Percentiles rank a stretch among this genome's conserved stretches.
Conservation (phyloP, 2,797 vertebrate genomes). For the Scolopax rusticola region DNA sequence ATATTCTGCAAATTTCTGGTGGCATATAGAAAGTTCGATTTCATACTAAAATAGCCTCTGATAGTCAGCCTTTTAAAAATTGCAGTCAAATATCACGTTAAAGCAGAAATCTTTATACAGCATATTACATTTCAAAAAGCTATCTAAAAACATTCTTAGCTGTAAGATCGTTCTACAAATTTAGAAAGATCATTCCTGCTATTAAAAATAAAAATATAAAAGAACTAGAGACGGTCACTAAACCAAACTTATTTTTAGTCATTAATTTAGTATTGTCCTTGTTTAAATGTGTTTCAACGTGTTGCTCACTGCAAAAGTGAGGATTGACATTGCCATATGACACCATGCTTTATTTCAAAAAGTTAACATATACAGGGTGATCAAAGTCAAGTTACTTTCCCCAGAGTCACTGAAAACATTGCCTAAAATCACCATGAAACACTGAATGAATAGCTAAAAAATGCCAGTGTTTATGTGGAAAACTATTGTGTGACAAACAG, state of each 20-base stretch:
- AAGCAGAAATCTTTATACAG: constrained; percentile 27
- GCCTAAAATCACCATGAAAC: neutral
- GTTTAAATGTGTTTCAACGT: neutral
- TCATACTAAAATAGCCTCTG: neutral
- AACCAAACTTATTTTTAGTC: constrained; percentile 20
- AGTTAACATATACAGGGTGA: neutral
- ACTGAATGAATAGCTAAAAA: neutral
- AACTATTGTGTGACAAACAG: neutral
- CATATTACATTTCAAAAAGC: constrained; percentile 21
- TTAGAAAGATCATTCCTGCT: constrained; percentile 20
- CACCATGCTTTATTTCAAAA: neutral
- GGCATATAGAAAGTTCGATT: neutral
- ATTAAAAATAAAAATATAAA: neutral
- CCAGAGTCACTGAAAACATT: neutral
- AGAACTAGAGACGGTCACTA: neutral
- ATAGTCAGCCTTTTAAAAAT: constrained; percentile 16
- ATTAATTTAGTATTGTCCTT: neutral
- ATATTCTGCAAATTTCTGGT: constrained; percentile 10
- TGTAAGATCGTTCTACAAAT: constrained; percentile 18
- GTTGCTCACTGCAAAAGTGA: neutral
- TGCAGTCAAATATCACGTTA: constrained; percentile 15
- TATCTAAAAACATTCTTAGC: constrained; percentile 2
- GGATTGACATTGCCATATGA: neutral
- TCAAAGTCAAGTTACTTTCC: neutral
- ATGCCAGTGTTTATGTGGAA: neutral